Evolutionary conservation across 2,113 vertebrate genomes (phyloP), one percentile per base, ranked within the genome.

Genomic region (Piprites chloris): DNA sequence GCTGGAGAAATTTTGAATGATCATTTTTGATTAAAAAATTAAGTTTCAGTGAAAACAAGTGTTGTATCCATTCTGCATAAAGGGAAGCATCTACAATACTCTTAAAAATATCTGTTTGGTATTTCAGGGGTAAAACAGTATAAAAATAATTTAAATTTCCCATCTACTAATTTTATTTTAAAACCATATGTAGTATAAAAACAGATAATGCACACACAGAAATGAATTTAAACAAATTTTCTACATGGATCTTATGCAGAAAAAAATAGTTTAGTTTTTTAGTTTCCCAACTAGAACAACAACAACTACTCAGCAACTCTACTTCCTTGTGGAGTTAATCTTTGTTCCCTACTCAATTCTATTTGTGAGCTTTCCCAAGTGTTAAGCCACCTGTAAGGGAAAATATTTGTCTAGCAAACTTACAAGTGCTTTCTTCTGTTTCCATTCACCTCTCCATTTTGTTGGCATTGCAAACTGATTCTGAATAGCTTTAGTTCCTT

Each of bases 331-430:
- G 49, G 65, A 79, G 22, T 4, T 59, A 21, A 44, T 90, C 44
- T 59, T 58, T 71, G 15, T 47, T 90, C 28, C 12, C 23, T 74
- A 39, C 13, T 68, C 41, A 73, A 12, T 39, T 79, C n/a, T 79
- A 18, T 61, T 79, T 88, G 19, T 85, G 44, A 55, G 5, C 5
- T 52, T 82, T 89, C 47, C 23, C 39, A 87, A 75, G 47, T 39
- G 59, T 58, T 58, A 81, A 89, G 21, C 5, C 17, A 72, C 19
- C 37, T 42, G 10, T 73, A 73, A 76, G 10, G 16, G 58, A 87
- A 89, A 83, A 68, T 87, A 75, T 56, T 69, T 87, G 47, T 47
- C 67, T 69, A 65, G 33, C 63, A 91, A 94, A 78, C 9, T 30
- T 53, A 26, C 4, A 68, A 63, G 78, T 35, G 27, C 12, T 75